Conservation (phyloP, 2,888 invertebrate species). For the Malacosoma neustria region DNA sequence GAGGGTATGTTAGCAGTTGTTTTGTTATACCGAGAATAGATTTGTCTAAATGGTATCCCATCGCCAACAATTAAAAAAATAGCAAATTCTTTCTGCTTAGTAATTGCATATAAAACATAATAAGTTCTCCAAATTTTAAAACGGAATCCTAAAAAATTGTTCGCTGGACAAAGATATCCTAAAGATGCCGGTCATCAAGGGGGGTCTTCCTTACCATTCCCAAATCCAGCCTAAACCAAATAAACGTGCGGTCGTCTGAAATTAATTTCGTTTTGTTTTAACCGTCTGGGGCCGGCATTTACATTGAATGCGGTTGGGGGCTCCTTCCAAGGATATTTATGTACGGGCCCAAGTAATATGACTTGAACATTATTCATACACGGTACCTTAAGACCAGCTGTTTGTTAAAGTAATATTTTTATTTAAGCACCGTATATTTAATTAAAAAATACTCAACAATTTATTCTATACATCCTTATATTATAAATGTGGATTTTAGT, state of each 20-base stretch:
- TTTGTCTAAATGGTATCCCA: too few species aligned
- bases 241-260: conserved; percentile 65
- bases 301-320: conserved; percentile 72
- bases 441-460: too few species aligned
- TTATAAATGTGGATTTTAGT: too few species aligned
- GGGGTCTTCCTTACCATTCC: conserved; percentile 59
- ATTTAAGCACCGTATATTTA: conserved; percentile 10
- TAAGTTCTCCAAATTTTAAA: too few species aligned
- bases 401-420: conserved; percentile 45
- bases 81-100: too few species aligned
- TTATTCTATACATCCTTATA: too few species aligned
- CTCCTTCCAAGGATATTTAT: conserved; percentile 68
- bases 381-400: conserved; percentile 53
- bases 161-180: conserved; percentile 48
- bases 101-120: too few species aligned
- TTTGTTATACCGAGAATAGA: too few species aligned
- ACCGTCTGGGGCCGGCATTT: conserved; percentile 68
- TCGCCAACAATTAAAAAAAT: too few species aligned
- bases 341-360: conserved; percentile 63
- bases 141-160: conserved; percentile 19
- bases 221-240: conserved; percentile 42
- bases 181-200: conserved; percentile 54
- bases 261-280: conserved; percentile 73
- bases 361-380: conserved; percentile 71
- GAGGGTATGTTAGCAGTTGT: too few species aligned